These are phyloP conservation scores for Eclectus roratus DNA, from an alignment of 2,113 vertebrate species.

Conservation along the genomic window DNA sequence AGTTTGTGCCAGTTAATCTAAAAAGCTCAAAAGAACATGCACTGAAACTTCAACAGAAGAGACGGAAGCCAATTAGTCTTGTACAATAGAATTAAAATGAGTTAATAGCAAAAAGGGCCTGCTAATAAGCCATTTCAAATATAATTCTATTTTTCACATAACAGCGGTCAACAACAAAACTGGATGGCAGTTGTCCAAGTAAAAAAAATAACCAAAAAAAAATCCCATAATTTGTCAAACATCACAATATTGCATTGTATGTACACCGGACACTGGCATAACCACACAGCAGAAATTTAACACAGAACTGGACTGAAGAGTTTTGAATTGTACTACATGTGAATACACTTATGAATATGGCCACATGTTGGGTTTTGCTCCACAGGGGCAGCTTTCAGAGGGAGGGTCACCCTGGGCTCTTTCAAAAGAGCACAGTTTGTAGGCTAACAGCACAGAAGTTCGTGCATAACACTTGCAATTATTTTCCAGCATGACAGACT, in stretches of 20 bases:
- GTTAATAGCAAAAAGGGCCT: conserved; percentile 52
- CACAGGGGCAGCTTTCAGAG: neutral
- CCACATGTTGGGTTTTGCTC: neutral
- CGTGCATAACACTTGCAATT: neutral
- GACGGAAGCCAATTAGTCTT: neutral
- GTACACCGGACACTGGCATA: neutral
- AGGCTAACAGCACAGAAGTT: neutral
- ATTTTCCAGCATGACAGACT: neutral
- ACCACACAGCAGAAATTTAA: neutral
- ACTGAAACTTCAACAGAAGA: conserved; percentile 23
- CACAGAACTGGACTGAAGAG: neutral
- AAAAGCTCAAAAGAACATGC: conserved; percentile 62
- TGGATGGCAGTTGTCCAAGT: conserved; percentile 69
- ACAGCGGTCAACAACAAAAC: conserved; percentile 45
- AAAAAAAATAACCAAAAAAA: neutral
- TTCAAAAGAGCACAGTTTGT: neutral
- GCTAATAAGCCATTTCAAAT: conserved; percentile 60
- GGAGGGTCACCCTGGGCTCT: neutral
- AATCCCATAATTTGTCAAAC: neutral
- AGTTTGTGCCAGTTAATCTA: conserved; percentile 46
- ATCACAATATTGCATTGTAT: neutral
- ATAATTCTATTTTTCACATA: conserved; percentile 35
- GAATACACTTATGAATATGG: neutral
- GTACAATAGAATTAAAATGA: conserved; percentile 57
- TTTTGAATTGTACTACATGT: neutral